Percentiles rank a stretch among this genome's conserved stretches.
phyloP scores from a whole-genome alignment of 2,797 vertebrate species.

The Darevskia mixta region DNA sequence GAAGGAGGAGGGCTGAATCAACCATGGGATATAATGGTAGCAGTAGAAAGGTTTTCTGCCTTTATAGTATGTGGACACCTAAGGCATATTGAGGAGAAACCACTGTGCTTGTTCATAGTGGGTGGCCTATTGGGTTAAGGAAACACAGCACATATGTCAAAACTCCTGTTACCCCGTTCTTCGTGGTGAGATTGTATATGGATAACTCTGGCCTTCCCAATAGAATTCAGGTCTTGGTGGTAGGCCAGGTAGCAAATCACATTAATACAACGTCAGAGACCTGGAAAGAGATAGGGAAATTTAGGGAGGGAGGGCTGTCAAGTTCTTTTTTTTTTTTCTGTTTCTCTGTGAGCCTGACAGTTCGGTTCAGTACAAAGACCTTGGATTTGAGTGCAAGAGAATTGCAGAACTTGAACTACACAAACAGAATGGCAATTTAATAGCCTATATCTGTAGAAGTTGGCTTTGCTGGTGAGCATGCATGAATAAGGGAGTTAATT shows the following conservation, averaged over 20 bases:
- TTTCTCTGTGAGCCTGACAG: constrained; percentile 42
- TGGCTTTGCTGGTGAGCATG: constrained; percentile 27
- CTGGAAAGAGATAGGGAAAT: constrained; percentile 46
- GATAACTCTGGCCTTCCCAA: neutral
- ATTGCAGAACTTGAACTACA: constrained; percentile 41
- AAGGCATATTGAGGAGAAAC: neutral
- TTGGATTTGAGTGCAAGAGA: constrained; percentile 38
- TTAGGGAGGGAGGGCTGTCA: constrained; percentile 43
- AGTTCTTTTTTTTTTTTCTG: constrained; percentile 47
- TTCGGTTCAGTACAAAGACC: constrained; percentile 41
- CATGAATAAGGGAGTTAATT: constrained; percentile 12
- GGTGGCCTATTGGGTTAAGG: neutral
- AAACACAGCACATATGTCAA: neutral
- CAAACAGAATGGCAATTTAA: constrained; percentile 25
- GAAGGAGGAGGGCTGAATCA: neutral
- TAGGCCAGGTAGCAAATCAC: constrained; percentile 36
- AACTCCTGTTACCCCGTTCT: neutral
- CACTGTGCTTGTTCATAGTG: neutral
- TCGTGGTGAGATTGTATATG: neutral
- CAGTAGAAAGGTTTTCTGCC: neutral
- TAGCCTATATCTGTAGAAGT: neutral
- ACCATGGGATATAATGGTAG: neutral
- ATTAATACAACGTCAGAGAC: constrained; percentile 19
- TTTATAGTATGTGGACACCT: neutral
- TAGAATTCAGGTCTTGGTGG: neutral